A percentile compares a stretch with the other conserved stretches of the same genome.
phyloP scores from a whole-genome alignment of 2,113 vertebrate genomes.

The Lophotis ruficrista region DNA sequence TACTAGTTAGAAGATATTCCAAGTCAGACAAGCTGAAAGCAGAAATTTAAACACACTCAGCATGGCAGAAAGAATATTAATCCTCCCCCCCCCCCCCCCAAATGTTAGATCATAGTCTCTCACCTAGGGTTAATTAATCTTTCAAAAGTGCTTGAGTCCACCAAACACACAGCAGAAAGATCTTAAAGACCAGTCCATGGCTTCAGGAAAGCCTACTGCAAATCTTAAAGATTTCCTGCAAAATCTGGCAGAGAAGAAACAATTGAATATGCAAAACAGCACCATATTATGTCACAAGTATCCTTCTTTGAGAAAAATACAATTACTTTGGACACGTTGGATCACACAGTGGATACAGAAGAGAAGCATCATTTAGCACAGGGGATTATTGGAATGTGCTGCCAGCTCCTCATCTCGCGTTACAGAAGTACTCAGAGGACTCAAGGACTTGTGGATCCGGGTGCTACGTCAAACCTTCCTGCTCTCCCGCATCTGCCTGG shows the following conservation, averaged over 20 bases:
- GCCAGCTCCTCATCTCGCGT: not conserved
- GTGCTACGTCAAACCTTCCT: fast-evolving
- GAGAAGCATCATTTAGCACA: not conserved
- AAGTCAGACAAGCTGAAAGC: conserved; percentile 56
- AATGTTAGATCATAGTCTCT: not conserved
- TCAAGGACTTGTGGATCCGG: fast-evolving
- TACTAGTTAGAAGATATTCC: conserved; percentile 54
- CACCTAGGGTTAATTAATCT: conserved; percentile 30
- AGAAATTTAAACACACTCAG: conserved; percentile 34
- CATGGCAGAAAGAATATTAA: conserved; percentile 3
- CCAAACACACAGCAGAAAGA: not conserved
- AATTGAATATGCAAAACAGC: not conserved
- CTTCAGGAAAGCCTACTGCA: not conserved
- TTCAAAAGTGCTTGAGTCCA: not conserved
- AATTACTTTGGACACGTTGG: fast-evolving
- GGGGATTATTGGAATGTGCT: not conserved
- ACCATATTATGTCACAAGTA: not conserved
- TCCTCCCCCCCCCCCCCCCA: not conserved
- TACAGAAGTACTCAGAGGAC: not conserved
- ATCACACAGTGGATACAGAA: not conserved
- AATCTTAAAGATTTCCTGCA: not conserved
- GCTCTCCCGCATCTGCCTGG: not conserved
- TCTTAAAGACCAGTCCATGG: not conserved
- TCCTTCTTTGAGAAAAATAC: not conserved
- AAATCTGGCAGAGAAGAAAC: not conserved